Conservation (phyloP, 2,888 invertebrate genomes). For the Diarsia dahlii region DNA sequence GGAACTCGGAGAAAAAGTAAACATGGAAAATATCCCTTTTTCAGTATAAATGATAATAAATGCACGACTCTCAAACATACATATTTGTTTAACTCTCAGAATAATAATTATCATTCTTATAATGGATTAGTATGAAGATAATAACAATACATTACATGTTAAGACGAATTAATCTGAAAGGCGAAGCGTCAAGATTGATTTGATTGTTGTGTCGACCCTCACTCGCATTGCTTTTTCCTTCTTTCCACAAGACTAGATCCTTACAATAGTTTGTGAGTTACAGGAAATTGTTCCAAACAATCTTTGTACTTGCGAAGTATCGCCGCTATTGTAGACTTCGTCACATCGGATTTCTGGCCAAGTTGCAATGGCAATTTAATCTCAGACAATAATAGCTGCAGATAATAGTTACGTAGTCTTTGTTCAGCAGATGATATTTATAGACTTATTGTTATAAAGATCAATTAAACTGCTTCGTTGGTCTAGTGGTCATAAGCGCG, state of each 20-base stretch:
- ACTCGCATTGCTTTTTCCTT: neutral
- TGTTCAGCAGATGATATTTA: neutral
- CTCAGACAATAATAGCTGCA: neutral
- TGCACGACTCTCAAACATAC: neutral
- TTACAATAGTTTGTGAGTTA: slow-evolving; percentile 24
- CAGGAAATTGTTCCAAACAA: slow-evolving; percentile 24
- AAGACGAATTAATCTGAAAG: neutral
- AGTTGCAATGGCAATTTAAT: slow-evolving; percentile 20
- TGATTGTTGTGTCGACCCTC: slow-evolving; percentile 8
- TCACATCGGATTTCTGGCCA: slow-evolving; percentile 8
- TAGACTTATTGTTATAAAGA: neutral
- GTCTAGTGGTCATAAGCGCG: neutral
- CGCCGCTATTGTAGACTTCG: slow-evolving; percentile 5
- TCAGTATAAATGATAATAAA: neutral
- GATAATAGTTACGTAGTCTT: neutral
- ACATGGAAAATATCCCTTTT: too few relatives aligned
- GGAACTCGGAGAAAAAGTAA: too few relatives aligned
- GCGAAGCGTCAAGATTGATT: slow-evolving; percentile 22
- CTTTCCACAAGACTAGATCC: neutral
- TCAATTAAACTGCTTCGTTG: neutral
- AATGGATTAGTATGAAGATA: slow-evolving; percentile 8
- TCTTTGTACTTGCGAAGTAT: slow-evolving; percentile 26
- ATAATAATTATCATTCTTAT: neutral
- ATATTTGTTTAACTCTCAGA: neutral
- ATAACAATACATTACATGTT: neutral